Conservation (phyloP, 1,140 invertebrate species). For the Drosophila tsacasi region DNA sequence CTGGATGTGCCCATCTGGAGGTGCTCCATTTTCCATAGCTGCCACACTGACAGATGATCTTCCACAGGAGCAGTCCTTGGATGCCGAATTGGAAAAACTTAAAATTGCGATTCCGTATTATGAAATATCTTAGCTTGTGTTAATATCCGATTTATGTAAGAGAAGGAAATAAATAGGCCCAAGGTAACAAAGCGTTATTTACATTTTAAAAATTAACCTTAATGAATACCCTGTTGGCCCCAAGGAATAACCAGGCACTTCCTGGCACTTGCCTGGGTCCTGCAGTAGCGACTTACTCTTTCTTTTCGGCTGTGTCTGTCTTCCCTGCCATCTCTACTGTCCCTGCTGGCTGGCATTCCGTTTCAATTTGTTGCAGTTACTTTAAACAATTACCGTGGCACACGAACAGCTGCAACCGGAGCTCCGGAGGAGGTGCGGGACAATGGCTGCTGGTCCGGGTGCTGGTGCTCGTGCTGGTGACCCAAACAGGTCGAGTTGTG, state of each 20-base stretch:
- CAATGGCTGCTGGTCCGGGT: background rate
- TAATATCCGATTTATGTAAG: no score
- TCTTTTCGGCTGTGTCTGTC: conserved; percentile 2
- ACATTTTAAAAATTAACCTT: background rate
- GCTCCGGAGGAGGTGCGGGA: background rate
- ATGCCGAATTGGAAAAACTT: no score
- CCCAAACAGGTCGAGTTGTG: conserved; percentile 24
- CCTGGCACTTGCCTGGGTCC: background rate
- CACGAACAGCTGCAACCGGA: conserved; percentile 54
- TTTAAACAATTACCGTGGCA: conserved; percentile 74
- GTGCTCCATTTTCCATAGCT: no score
- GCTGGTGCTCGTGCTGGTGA: background rate
- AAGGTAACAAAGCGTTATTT: background rate
- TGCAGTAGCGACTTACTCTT: background rate
- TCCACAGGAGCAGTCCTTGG: no score
- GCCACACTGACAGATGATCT: no score
- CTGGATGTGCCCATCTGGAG: no score
- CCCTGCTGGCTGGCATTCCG: conserved; percentile 18
- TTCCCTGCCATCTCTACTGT: background rate
- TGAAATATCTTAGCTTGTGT: no score
- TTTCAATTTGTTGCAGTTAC: conserved; percentile 72
- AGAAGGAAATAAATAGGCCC: background rate
- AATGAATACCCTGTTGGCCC: background rate
- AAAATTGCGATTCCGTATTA: no score
- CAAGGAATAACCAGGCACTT: background rate